Conservation (phyloP, 2,888 invertebrate genomes). For the Drosophila austrosaltans region DNA sequence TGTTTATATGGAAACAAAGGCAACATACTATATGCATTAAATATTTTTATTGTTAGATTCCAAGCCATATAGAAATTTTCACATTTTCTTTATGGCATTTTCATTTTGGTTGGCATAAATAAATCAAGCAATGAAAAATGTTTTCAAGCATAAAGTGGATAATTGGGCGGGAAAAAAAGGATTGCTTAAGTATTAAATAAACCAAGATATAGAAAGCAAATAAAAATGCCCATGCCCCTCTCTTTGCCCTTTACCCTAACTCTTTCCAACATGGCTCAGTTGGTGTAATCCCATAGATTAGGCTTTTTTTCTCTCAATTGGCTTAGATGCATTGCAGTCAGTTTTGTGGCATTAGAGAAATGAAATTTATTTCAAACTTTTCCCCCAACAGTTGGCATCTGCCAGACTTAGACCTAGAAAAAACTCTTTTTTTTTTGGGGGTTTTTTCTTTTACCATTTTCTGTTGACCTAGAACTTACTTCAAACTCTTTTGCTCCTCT, state of each 20-base stretch:
- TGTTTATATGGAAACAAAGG: slow-evolving; percentile 51
- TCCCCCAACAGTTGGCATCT: neutral
- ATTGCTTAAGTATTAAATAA: slow-evolving; percentile 37
- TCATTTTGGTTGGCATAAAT: slow-evolving; percentile 50
- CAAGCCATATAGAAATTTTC: slow-evolving; percentile 35
- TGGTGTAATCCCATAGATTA: slow-evolving; percentile 4
- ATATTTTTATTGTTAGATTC: slow-evolving; percentile 74
- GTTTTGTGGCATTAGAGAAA: slow-evolving; percentile 12
- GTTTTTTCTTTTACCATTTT: neutral
- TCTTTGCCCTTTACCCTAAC: neutral
- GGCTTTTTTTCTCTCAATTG: neutral
- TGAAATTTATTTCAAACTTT: slow-evolving; percentile 8
- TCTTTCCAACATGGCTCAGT: neutral
- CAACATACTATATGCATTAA: slow-evolving; percentile 67
- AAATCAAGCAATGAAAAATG: slow-evolving; percentile 53
- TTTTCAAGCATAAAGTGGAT: slow-evolving; percentile 17
- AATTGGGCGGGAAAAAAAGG: neutral
- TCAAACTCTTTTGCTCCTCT: neutral
- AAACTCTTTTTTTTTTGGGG: no score
- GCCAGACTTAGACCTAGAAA: neutral
- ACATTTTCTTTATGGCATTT: slow-evolving; percentile 39
- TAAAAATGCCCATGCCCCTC: neutral
- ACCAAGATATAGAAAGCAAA: slow-evolving; percentile 26
- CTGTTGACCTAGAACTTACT: slow-evolving; percentile 8
- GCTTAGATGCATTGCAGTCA: slow-evolving; percentile 11